A percentile compares a stretch with the other conserved stretches of the same genome.
Evolutionary conservation across 2,797 vertebrate genomes (phyloP).

Genomic region (Poecilia gillii): DNA sequence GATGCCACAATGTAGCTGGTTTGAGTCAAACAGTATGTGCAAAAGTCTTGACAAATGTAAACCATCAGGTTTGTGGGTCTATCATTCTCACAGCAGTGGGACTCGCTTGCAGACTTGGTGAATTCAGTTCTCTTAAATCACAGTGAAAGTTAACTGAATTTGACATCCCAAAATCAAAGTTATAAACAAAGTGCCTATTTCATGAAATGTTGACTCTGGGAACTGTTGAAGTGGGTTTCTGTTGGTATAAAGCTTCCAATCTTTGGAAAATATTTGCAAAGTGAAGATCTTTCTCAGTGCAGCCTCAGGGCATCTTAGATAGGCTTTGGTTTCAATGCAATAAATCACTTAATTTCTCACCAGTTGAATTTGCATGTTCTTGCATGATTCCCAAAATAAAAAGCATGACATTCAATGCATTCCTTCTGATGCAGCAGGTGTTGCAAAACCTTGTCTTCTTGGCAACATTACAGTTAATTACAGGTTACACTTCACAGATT

Average conservation of each 20-base stretch:
- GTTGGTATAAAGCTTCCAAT: neutral
- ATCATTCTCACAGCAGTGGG: conserved; percentile 7
- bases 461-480: conserved; percentile 44
- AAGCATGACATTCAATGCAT: conserved; percentile 17
- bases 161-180: neutral
- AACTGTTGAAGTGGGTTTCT: conserved; percentile 1
- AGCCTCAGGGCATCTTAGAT: neutral
- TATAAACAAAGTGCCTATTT: neutral
- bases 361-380: conserved; percentile 18
- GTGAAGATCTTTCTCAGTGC: neutral
- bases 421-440: conserved; percentile 10
- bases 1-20: conserved; percentile 11
- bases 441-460: conserved; percentile 43
- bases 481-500: conserved; percentile 38
- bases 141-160: conserved; percentile 3
- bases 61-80: conserved; percentile 8
- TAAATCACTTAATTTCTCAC: conserved; percentile 25
- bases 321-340: conserved; percentile 23
- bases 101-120: neutral
- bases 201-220: neutral
- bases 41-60: neutral
- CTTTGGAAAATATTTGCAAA: neutral
- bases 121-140: conserved; percentile 8
- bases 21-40: conserved; percentile 1
- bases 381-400: conserved; percentile 29